Percentiles rank a stretch among this genome's conserved stretches.
These are phyloP conservation scores for Dermatophagoides farinae DNA, from an alignment of 1,140 invertebrate genomes.

Conservation along the genomic window DNA sequence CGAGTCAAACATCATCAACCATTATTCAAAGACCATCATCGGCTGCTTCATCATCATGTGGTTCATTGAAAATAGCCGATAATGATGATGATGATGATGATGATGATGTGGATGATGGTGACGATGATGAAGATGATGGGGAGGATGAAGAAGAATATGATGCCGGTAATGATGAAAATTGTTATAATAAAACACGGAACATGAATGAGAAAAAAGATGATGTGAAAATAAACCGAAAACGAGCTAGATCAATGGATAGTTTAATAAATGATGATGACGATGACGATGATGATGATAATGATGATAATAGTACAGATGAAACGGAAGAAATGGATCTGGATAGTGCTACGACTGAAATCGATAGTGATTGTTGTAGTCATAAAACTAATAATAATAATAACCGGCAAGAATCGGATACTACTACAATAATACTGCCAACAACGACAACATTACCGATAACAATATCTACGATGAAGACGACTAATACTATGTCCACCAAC, in stretches of 20 bases:
- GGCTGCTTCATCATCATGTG: not conserved
- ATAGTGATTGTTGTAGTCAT: no score
- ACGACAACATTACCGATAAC: no score
- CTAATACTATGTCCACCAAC: no score
- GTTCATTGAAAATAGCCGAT: slow-evolving; percentile 4
- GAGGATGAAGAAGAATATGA: not conserved
- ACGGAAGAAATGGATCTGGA: no score
- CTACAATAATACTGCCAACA: no score
- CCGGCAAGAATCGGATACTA: no score
- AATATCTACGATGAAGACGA: no score
- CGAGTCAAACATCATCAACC: not conserved
- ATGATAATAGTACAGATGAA: not conserved
- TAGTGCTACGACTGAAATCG: no score
- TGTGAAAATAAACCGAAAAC: no score
- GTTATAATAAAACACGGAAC: no score
- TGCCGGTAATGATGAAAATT: not conserved
- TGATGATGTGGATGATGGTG: not conserved
- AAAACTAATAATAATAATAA: no score
- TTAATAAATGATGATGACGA: not conserved
- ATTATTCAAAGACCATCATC: not conserved
- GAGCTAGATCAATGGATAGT: not conserved
- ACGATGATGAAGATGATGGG: not conserved
- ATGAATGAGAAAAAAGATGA: no score
- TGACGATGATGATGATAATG: not conserved
- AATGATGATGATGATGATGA: not conserved